Conservation (phyloP, 2,888 invertebrate species). For the Platerodrilus igneus region DNA sequence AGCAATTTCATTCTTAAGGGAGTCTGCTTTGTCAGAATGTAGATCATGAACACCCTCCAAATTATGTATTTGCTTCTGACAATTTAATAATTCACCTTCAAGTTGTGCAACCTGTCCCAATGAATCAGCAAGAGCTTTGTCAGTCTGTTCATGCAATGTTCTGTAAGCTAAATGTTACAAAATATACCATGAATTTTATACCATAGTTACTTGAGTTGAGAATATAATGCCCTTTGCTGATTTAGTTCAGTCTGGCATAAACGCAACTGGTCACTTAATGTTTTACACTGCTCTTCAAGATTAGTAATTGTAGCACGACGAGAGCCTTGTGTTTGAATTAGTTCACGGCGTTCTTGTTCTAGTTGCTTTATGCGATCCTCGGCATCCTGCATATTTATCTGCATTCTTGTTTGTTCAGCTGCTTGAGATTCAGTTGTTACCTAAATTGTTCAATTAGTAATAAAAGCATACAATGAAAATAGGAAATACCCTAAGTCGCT, state of each 20-base stretch:
- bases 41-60: slow-evolving; percentile 58
- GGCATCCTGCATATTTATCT: slow-evolving; percentile 49
- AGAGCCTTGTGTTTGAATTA: slow-evolving; percentile 51
- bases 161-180: slow-evolving; percentile 45
- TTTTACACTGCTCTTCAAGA: slow-evolving; percentile 55
- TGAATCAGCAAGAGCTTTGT: slow-evolving; percentile 63
- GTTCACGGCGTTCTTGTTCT: slow-evolving; percentile 55
- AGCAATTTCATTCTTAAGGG: slow-evolving; percentile 60
- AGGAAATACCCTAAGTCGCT: slow-evolving; percentile 51
- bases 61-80: slow-evolving; percentile 55
- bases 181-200: neutral
- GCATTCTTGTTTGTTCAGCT: slow-evolving; percentile 49
- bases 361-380: slow-evolving; percentile 51
- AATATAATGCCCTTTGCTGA: slow-evolving; percentile 52
- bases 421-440: slow-evolving; percentile 48
- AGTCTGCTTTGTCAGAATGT: slow-evolving; percentile 56
- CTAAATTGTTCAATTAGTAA: slow-evolving; percentile 22
- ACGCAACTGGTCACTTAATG: slow-evolving; percentile 50
- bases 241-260: slow-evolving; percentile 52
- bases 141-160: slow-evolving; percentile 71
- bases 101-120: slow-evolving; percentile 62
- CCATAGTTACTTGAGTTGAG: slow-evolving; percentile 54
- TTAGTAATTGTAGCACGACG: slow-evolving; percentile 51
- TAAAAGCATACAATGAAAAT: slow-evolving; percentile 1
- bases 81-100: slow-evolving; percentile 60